Percentiles rank a stretch among this genome's conserved stretches.
phyloP scores from a whole-genome alignment of 2,888 invertebrate genomes.

The Gortyna flavago region DNA sequence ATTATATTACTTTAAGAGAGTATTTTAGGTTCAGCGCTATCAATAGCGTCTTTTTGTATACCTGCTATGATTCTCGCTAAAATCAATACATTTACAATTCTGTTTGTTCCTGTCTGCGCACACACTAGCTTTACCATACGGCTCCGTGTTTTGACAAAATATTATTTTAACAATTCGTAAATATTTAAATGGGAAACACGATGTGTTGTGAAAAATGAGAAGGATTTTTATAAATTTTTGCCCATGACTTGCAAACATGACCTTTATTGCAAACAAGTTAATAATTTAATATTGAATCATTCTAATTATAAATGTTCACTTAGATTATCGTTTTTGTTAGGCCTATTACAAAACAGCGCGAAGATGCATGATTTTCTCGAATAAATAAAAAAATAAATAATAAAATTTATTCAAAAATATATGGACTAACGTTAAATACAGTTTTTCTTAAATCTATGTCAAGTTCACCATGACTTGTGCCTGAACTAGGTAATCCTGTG shows the following conservation, averaged over 20 bases:
- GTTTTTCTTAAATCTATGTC: too few species aligned
- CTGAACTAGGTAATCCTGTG: too few species aligned
- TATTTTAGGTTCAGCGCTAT: background rate
- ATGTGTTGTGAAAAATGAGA: background rate
- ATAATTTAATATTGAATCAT: background rate
- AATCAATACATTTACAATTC: conserved; percentile 31
- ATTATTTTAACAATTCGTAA: conserved; percentile 31
- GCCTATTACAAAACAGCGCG: too few species aligned
- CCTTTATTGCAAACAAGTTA: background rate
- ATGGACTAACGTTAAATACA: too few species aligned
- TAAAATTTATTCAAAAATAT: too few species aligned
- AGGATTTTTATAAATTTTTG: background rate
- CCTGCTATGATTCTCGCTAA: conserved; percentile 20
- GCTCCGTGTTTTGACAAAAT: conserved; percentile 25
- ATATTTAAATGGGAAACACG: conserved; percentile 26
- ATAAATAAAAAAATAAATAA: too few species aligned
- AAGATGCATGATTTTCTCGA: too few species aligned
- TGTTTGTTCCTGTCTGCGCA: conserved; percentile 39
- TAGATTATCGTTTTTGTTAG: background rate
- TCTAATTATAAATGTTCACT: background rate
- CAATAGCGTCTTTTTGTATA: background rate
- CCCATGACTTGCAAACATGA: conserved; percentile 1
- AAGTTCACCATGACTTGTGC: too few species aligned
- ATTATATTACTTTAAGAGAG: background rate
- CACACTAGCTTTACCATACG: conserved; percentile 20